phyloP scores from a whole-genome alignment of 1,140 invertebrate genomes.

The Nasonia giraulti region DNA sequence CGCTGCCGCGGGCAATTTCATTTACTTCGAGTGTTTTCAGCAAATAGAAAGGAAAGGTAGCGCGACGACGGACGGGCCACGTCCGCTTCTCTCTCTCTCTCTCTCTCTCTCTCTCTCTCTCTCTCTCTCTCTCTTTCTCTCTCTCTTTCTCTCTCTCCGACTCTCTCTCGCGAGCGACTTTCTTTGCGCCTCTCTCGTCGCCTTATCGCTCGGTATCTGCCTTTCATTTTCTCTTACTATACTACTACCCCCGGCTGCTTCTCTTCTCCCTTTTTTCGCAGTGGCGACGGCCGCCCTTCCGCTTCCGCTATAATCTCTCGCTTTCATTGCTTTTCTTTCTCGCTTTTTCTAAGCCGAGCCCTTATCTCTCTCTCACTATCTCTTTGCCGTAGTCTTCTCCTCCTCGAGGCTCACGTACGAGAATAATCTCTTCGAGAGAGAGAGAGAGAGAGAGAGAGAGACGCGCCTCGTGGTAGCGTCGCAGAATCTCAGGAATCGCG shows the following conservation, averaged over 20 bases:
- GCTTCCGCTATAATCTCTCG: constrained; percentile 6
- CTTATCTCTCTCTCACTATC: not conserved
- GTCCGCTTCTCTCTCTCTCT: not conserved
- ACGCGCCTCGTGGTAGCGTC: not conserved
- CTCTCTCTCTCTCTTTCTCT: constrained; percentile 2
- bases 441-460: not conserved
- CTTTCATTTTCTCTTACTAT: constrained; percentile 24
- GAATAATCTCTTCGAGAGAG: constrained; percentile 36
- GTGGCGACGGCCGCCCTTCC: not conserved
- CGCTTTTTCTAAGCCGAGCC: not conserved
- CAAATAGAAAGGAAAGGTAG: constrained; percentile 39
- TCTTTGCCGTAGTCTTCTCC: not conserved
- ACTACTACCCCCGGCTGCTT: not conserved
- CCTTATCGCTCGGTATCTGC: constrained; percentile 16
- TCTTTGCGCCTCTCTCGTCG: constrained; percentile 27
- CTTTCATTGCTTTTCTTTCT: constrained; percentile 7
- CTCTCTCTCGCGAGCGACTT: not conserved
- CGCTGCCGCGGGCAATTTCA: constrained; percentile 47
- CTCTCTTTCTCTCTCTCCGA: constrained; percentile 23
- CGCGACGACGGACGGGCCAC: not conserved
- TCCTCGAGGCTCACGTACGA: constrained; percentile 11
- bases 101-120: constrained; percentile 16
- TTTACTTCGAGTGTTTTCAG: constrained; percentile 46
- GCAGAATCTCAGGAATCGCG: constrained; percentile 20
- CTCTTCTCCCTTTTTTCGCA: not conserved